Conservation (phyloP, 2,113 vertebrate genomes). For the Syngnathus floridae region DNA sequence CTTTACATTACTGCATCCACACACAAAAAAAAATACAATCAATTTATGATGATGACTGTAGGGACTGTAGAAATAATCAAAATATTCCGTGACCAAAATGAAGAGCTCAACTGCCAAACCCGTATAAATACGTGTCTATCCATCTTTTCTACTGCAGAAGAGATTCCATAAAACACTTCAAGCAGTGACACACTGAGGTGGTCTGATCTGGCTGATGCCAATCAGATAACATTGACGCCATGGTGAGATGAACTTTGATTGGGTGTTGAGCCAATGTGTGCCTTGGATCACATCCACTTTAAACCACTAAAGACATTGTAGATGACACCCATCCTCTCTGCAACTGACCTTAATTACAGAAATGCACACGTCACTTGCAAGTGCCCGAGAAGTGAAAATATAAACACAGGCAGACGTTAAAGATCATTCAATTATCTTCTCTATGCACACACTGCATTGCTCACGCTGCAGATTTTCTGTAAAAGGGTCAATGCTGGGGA, state of each 20-base stretch:
- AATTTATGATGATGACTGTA: background rate
- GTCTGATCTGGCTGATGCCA: constrained; percentile 48
- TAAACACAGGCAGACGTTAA: constrained; percentile 9
- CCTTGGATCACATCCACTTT: constrained; percentile 53
- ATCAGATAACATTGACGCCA: constrained; percentile 68
- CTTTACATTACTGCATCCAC: too few species aligned
- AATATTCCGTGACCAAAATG: too few species aligned
- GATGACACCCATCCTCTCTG: constrained; percentile 31
- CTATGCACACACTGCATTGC: background rate
- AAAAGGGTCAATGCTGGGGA: constrained; percentile 28
- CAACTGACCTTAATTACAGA: constrained; percentile 22
- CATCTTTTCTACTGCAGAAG: constrained; percentile 29
- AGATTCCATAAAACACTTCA: constrained; percentile 30
- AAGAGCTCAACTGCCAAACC: background rate
- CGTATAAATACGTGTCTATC: constrained; percentile 10
- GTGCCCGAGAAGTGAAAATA: constrained; percentile 12
- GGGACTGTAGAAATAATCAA: too few species aligned
- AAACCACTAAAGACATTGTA: constrained; percentile 63
- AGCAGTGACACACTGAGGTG: constrained; percentile 51
- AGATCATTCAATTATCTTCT: constrained; percentile 1
- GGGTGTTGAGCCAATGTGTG: constrained; percentile 69
- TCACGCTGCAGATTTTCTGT: constrained; percentile 43
- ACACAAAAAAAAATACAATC: background rate
- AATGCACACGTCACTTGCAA: constrained; percentile 12
- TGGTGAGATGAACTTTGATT: constrained; percentile 70